Conservation (phyloP, 2,113 vertebrate species). For the Heterocephalus glaber region DNA sequence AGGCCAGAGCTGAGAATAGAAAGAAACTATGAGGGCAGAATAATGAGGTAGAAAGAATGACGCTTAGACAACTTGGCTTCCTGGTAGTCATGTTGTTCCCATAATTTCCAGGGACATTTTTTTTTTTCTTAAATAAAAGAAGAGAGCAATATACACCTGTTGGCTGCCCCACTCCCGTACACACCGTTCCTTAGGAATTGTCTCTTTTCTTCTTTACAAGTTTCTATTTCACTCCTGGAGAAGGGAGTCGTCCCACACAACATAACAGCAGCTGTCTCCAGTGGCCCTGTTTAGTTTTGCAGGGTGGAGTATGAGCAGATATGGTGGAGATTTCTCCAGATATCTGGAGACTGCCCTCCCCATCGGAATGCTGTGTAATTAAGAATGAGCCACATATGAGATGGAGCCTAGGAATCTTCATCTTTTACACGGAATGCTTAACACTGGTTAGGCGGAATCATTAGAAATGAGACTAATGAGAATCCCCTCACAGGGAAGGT, state of each 20-base stretch:
- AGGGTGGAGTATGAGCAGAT: neutral
- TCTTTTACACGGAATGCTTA: neutral
- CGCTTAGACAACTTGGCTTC: neutral
- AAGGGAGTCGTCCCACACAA: neutral
- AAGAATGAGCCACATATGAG: neutral
- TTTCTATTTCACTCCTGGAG: constrained; percentile 39
- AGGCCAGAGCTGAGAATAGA: neutral
- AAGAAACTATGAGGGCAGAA: neutral
- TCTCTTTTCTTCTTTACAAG: neutral
- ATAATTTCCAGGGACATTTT: neutral
- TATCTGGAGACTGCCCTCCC: neutral
- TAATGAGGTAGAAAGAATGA: neutral
- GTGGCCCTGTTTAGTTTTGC: neutral
- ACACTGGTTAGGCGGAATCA: neutral
- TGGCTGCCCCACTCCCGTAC: neutral
- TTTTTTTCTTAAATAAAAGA: neutral
- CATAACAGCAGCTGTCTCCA: neutral
- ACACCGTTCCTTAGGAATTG: neutral
- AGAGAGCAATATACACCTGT: neutral
- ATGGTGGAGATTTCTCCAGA: neutral
- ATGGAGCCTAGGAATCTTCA: neutral
- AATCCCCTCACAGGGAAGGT: neutral
- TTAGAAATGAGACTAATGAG: neutral
- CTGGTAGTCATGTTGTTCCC: neutral
- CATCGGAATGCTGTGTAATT: neutral